These are phyloP conservation scores for Trichoplusia ni DNA, from an alignment of 1,140 invertebrate species.

Conservation along the genomic window DNA sequence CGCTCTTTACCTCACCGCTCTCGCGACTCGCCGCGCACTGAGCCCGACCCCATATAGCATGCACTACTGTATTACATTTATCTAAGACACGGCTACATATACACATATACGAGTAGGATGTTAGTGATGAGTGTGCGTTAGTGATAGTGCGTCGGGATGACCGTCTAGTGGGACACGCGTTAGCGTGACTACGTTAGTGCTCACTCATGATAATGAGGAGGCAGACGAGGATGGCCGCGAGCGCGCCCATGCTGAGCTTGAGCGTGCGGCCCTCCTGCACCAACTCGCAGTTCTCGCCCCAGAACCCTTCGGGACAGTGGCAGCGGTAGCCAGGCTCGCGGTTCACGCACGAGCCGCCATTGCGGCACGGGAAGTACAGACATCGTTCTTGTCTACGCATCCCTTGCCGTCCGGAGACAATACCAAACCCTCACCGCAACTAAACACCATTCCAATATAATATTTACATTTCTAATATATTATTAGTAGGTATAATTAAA, in stretches of 20 bases:
- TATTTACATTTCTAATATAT: slow-evolving; percentile 56
- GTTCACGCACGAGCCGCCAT: slow-evolving; percentile 94
- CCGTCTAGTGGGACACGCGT: slow-evolving; percentile 53
- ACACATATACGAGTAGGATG: slow-evolving; percentile 55
- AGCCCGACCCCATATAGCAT: slow-evolving; percentile 62
- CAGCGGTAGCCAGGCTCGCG: slow-evolving; percentile 92
- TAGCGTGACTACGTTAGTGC: slow-evolving; percentile 72
- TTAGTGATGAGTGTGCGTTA: slow-evolving; percentile 63
- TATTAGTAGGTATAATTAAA: slow-evolving; percentile 27
- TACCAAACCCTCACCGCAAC: slow-evolving; percentile 95
- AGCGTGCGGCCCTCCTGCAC: slow-evolving; percentile 95
- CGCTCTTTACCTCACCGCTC: slow-evolving; percentile 52
- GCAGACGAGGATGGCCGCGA: slow-evolving; percentile 96
- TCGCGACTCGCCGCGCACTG: slow-evolving; percentile 56
- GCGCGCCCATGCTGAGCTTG: slow-evolving; percentile 95
- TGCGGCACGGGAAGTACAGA: slow-evolving; percentile 94
- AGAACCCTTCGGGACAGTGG: slow-evolving; percentile 94
- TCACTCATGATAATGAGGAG: slow-evolving; percentile 97
- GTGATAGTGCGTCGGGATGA: slow-evolving; percentile 46
- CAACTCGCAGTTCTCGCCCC: slow-evolving; percentile 96
- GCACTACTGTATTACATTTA: slow-evolving; percentile 54
- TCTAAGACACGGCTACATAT: slow-evolving; percentile 56
- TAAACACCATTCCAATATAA: slow-evolving; percentile 78
- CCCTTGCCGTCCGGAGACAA: slow-evolving; percentile 93
- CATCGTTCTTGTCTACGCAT: slow-evolving; percentile 98